A percentile compares a stretch with the other conserved stretches of the same genome.
phyloP scores from a whole-genome alignment of 2,797 vertebrate genomes.

The Crenichthys baileyi region DNA sequence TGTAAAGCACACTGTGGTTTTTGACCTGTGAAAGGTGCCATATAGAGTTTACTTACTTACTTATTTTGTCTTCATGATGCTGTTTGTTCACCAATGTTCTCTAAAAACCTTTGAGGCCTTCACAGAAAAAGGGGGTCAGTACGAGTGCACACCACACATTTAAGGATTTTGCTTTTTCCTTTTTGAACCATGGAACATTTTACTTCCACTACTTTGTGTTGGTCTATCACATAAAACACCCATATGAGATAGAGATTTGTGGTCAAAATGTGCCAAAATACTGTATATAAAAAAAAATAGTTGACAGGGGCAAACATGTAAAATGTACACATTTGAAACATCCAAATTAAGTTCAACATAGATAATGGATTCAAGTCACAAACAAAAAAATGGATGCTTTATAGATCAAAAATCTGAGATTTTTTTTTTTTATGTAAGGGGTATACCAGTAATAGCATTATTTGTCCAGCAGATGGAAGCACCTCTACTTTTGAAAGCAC shows the following conservation, averaged over 20 bases:
- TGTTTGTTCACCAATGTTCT: no score
- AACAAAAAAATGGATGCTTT: background rate
- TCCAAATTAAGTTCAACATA: background rate
- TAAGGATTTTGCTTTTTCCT: background rate
- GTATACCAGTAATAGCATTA: constrained; percentile 1
- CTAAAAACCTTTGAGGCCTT: no score
- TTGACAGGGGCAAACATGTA: background rate
- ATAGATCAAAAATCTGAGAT: background rate
- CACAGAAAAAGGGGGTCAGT: background rate
- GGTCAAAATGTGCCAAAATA: background rate
- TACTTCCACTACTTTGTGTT: background rate
- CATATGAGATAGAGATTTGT: background rate
- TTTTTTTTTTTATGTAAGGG: constrained; percentile 1
- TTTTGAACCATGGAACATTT: no score
- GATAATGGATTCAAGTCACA: background rate
- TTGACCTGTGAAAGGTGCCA: no score
- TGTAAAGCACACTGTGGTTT: no score
- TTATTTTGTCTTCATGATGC: no score
- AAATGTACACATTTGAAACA: background rate
- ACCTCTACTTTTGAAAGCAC: constrained; percentile 9
- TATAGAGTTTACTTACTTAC: no score
- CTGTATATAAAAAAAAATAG: background rate
- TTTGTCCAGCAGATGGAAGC: constrained; percentile 60
- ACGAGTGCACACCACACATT: background rate
- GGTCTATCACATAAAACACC: background rate